These are phyloP conservation scores for Seriola rivoliana DNA, from an alignment of 2,113 vertebrate species.

Conservation along the genomic window DNA sequence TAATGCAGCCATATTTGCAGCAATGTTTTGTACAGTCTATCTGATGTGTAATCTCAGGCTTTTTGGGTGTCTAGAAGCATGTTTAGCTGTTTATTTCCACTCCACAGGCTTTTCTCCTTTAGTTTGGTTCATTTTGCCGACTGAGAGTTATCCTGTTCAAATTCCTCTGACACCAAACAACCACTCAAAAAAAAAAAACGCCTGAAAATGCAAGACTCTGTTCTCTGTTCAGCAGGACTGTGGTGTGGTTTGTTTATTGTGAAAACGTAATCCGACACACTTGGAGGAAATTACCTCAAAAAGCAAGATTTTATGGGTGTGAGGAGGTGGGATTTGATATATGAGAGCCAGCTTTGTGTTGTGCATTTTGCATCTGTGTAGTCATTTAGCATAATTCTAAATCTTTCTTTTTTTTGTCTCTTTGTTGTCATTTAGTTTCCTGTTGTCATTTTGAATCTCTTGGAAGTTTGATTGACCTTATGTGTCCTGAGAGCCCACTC, in stretches of 20 bases:
- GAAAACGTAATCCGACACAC: constrained; percentile 7
- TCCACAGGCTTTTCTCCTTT: background rate
- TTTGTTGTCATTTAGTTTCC: too few species aligned
- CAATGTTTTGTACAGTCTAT: background rate
- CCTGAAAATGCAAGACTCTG: background rate
- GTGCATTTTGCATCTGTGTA: background rate
- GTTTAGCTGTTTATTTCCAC: background rate
- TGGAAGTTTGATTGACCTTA: too few species aligned
- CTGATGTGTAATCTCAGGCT: background rate
- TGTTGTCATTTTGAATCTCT: background rate
- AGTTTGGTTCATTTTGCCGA: background rate
- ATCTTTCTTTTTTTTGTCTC: background rate
- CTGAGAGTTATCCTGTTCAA: background rate
- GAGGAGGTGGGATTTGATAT: background rate
- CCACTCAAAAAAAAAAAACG: background rate
- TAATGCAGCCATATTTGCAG: background rate
- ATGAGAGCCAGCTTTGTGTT: background rate
- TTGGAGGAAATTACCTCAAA: constrained; percentile 16
- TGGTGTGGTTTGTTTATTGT: background rate
- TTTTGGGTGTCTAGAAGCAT: background rate
- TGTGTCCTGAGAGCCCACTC: too few species aligned
- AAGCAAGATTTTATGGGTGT: too few species aligned
- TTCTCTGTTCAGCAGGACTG: background rate
- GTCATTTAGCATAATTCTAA: background rate
- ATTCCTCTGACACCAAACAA: background rate